Percentiles rank a stretch among this genome's conserved stretches.
phyloP scores from a whole-genome alignment of 2,888 invertebrate species.

The Iselma pallidipennis region DNA sequence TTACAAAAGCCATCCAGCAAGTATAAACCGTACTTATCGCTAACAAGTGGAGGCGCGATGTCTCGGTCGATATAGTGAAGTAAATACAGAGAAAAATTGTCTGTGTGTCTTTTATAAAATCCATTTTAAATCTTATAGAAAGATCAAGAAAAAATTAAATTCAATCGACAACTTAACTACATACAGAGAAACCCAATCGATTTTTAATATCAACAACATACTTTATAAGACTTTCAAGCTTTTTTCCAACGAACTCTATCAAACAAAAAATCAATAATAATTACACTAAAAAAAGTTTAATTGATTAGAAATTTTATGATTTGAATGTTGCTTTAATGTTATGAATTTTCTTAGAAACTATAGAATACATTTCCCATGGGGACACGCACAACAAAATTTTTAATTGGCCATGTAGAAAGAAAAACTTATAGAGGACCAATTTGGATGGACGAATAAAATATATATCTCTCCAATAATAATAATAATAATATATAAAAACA shows the following conservation, averaged over 20 bases:
- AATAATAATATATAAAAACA: conserved; percentile 12
- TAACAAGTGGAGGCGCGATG: conserved; percentile 41
- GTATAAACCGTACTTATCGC: conserved; percentile 32
- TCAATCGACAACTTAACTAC: neutral
- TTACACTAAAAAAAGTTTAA: conserved; percentile 11
- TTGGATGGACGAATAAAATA: too few relatives aligned
- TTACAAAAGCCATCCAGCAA: conserved; percentile 31
- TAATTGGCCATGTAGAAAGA: conserved; percentile 19
- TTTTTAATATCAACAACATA: conserved; percentile 31
- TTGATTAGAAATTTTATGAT: conserved; percentile 21
- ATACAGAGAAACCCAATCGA: conserved; percentile 11
- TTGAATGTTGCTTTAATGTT: conserved; percentile 13
- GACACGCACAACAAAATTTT: conserved; percentile 7
- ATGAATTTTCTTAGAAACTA: conserved; percentile 14
- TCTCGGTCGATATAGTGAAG: conserved; percentile 34
- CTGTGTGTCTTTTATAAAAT: neutral
- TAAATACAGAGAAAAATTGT: neutral
- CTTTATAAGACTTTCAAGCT: conserved; percentile 40
- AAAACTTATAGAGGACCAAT: conserved; percentile 17
- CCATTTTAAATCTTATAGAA: neutral
- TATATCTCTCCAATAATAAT: conserved; percentile 18
- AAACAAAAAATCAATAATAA: conserved; percentile 23
- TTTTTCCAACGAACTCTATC: too few relatives aligned
- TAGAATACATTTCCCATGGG: conserved; percentile 11
- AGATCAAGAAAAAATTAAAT: conserved; percentile 4